Evolutionary conservation across 2,888 invertebrate genomes (phyloP).

Genomic region (Prenolepis imparis): DNA sequence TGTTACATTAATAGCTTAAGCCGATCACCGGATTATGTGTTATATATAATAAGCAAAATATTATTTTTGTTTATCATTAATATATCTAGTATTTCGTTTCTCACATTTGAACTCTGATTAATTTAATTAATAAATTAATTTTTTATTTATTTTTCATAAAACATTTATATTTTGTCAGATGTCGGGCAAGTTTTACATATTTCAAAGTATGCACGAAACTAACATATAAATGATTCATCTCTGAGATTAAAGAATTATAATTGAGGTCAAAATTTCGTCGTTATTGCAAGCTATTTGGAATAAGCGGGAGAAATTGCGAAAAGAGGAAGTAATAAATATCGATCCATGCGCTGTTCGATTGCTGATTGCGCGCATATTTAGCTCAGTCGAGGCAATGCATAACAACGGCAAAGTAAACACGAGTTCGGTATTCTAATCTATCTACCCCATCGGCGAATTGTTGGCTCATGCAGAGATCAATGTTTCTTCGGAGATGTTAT

Average conservation of each 20-base stretch:
- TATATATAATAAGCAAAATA: conserved; percentile 12
- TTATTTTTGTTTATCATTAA: background rate
- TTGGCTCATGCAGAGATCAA: conserved; percentile 68
- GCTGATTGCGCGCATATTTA: conserved; percentile 15
- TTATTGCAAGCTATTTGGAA: background rate
- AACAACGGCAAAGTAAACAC: conserved; percentile 49
- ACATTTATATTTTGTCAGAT: background rate
- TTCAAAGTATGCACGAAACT: background rate
- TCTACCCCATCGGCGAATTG: conserved; percentile 49
- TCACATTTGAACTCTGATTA: background rate
- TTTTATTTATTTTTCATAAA: background rate
- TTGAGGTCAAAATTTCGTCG: too few relatives aligned
- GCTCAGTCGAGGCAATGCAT: background rate
- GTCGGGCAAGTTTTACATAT: background rate
- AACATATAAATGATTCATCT: background rate
- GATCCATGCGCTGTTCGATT: background rate
- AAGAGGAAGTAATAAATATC: background rate
- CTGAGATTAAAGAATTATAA: background rate
- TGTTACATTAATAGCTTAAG: conserved; percentile 7
- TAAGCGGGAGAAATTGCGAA: background rate
- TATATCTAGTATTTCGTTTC: background rate
- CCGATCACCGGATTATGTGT: background rate
- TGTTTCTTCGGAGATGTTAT: conserved; percentile 67
- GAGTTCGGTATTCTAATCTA: conserved; percentile 26
- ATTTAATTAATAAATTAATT: background rate